These are phyloP conservation scores for Oryctolagus cuniculus DNA, from an alignment of 2,113 vertebrate species.

Conservation along the genomic window mOryCun1.1 NC_091450.1:24680501-24681000, in stretches of 20 bases:
- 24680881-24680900: neutral
- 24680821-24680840: neutral
- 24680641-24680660: neutral
- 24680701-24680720: neutral
- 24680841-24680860: neutral
- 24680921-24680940: neutral
- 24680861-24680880: neutral
- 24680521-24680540: neutral
- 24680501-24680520: accelerated
- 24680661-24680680: neutral
- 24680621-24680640: neutral
- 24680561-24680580: too few species aligned
- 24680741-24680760: neutral
- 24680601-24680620: neutral
- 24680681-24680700: neutral
- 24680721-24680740: neutral
- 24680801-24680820: neutral
- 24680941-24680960: neutral
- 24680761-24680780: neutral
- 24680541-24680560: neutral
- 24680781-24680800: neutral
- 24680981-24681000: neutral
- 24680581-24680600: too few species aligned
- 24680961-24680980: neutral
- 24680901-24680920: neutral